phyloP scores from a whole-genome alignment of 2,888 invertebrate species.

The Kryphioiulus occultus region DNA sequence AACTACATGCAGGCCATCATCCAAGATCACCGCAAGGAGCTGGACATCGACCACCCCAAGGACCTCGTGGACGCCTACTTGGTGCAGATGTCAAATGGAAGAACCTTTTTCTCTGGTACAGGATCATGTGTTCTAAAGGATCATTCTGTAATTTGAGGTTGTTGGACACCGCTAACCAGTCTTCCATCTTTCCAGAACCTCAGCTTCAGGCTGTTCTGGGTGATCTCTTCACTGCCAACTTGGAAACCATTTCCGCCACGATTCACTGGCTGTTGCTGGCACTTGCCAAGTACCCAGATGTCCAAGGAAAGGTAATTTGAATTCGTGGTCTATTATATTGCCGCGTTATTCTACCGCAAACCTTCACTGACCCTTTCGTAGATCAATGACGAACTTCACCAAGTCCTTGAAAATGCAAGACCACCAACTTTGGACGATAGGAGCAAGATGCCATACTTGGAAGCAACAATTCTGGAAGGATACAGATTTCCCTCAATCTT shows the following conservation, averaged over 20 bases:
- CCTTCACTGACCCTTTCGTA: not conserved
- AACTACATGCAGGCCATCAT: not conserved
- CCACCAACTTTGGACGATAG: conserved; percentile 67
- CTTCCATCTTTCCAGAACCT: conserved; percentile 40
- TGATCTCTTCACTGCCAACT: conserved; percentile 85
- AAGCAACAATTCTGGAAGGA: conserved; percentile 79
- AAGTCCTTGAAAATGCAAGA: conserved; percentile 59
- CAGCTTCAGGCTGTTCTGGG: conserved; percentile 79
- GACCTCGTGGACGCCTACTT: conserved; percentile 55
- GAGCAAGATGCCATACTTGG: conserved; percentile 68
- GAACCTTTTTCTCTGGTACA: not conserved
- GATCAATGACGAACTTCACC: conserved; percentile 58
- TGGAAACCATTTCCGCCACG: conserved; percentile 83
- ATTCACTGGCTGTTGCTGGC: conserved; percentile 82
- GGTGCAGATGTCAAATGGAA: conserved; percentile 48
- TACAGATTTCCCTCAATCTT: conserved; percentile 81
- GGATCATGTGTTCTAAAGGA: too few relatives aligned
- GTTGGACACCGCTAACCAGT: too few relatives aligned
- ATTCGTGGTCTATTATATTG: not conserved
- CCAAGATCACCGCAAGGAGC: conserved; percentile 43
- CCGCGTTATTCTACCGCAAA: too few relatives aligned
- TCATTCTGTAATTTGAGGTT: too few relatives aligned
- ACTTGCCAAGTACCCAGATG: conserved; percentile 73
- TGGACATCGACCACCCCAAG: conserved; percentile 41
- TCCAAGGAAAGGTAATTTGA: conserved; percentile 64